Conservation (phyloP, 2,113 vertebrate species). For the Lanius collurio region DNA sequence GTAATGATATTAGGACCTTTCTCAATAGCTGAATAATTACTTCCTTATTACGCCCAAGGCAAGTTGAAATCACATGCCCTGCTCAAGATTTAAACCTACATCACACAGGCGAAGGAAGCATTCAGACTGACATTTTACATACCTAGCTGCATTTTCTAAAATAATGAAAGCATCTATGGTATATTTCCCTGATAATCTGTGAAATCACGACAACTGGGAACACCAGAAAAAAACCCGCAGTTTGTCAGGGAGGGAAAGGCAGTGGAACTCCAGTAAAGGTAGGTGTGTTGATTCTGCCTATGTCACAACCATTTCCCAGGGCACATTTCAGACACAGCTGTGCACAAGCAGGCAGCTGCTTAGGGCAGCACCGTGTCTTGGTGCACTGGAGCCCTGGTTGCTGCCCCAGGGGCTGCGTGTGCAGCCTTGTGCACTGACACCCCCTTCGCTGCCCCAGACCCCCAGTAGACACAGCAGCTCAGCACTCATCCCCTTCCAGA, state of each 20-base stretch:
- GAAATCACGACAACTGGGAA: not conserved
- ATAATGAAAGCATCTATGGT: not conserved
- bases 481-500: not conserved
- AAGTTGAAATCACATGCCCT: slow-evolving; percentile 46
- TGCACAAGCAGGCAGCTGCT: not conserved
- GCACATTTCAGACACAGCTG: not conserved
- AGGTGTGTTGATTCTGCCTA: not conserved
- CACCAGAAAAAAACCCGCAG: not conserved
- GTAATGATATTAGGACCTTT: slow-evolving; percentile 59
- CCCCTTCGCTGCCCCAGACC: rapidly evolving
- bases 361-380: rapidly evolving
- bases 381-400: not conserved
- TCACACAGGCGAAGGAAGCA: not conserved
- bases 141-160: not conserved
- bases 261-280: not conserved
- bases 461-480: not conserved
- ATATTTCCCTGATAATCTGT: slow-evolving; percentile 24
- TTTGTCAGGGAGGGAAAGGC: not conserved
- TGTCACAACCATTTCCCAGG: not conserved
- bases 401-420: not conserved
- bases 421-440: not conserved
- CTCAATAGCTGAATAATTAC: slow-evolving; percentile 68
- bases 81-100: slow-evolving; percentile 57
- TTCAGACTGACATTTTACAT: slow-evolving; percentile 52
- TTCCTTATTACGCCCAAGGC: slow-evolving; percentile 53